phyloP scores from a whole-genome alignment of 2,888 invertebrate genomes.

The Parnassius orleans region DNA sequence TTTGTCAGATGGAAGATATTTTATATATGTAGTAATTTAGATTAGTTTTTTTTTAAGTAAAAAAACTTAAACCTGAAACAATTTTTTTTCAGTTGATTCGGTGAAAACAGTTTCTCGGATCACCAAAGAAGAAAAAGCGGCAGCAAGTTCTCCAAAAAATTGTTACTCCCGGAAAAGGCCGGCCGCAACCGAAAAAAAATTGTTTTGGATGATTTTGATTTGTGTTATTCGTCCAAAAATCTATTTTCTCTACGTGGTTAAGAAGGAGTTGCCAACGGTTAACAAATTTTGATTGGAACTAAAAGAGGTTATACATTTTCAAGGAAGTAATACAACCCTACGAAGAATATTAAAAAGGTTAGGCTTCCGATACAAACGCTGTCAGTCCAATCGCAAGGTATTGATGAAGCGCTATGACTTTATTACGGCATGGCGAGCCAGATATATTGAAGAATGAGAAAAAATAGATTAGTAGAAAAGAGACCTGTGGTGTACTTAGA shows the following conservation, averaged over 20 bases:
- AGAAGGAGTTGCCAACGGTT: too few species aligned
- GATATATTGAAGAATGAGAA: conserved; percentile 17
- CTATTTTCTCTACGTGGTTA: conserved; percentile 30
- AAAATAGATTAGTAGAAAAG: conserved; percentile 16
- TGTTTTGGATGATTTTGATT: conserved; percentile 30
- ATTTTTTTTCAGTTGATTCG: conserved; percentile 28
- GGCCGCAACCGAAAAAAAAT: conserved; percentile 28
- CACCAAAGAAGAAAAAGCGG: conserved; percentile 29
- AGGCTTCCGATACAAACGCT: conserved; percentile 26
- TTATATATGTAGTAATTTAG: too few species aligned
- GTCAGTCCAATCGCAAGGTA: conserved; percentile 28
- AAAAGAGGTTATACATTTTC: conserved; percentile 30
- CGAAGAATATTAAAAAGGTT: conserved; percentile 28
- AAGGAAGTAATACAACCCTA: conserved; percentile 31
- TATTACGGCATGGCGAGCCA: conserved; percentile 25
- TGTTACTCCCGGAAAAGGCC: conserved; percentile 6
- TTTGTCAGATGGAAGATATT: too few species aligned
- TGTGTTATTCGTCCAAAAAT: conserved; percentile 32
- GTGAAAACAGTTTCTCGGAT: conserved; percentile 31
- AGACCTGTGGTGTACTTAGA: conserved; percentile 17
- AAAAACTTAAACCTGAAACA: conserved; percentile 12
- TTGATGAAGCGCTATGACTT: too few species aligned
- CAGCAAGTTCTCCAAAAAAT: conserved; percentile 30
- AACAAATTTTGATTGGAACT: conserved; percentile 30
- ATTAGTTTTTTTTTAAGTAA: too few species aligned